phyloP scores from a whole-genome alignment of 2,113 vertebrate species.

The Gobiocypris rarus region DNA sequence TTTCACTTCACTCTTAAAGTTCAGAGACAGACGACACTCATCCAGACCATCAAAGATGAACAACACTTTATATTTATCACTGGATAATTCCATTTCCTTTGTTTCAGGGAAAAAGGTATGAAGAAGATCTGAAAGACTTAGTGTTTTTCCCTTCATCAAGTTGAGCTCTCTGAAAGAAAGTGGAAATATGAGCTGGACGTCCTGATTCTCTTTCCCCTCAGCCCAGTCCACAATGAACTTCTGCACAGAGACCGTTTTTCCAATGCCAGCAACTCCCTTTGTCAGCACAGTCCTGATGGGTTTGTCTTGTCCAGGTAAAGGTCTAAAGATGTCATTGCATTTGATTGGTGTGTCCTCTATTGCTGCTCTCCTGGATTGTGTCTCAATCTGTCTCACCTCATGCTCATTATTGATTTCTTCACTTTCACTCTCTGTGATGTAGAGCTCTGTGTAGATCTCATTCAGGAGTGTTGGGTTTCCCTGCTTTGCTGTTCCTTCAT shows the following conservation, averaged over 20 bases:
- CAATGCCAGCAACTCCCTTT: conserved; percentile 13
- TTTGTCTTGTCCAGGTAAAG: neutral
- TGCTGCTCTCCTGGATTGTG: neutral
- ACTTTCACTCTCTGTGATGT: conserved; percentile 34
- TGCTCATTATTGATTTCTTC: conserved; percentile 18
- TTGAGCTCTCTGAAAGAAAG: conserved; percentile 5
- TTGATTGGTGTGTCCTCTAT: neutral
- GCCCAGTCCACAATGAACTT: conserved; percentile 10
- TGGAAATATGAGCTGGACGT: neutral
- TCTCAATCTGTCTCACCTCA: conserved; percentile 21
- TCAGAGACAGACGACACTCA: no score
- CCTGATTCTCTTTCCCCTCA: neutral
- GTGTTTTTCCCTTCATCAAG: neutral
- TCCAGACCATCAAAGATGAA: neutral
- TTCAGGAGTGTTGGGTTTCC: conserved; percentile 33
- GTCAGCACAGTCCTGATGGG: conserved; percentile 7
- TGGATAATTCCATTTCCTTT: neutral
- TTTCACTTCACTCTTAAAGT: no score
- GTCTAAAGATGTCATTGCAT: neutral
- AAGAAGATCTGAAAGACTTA: neutral
- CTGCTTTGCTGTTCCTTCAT: neutral
- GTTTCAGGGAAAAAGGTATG: neutral
- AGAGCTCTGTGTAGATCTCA: conserved; percentile 50
- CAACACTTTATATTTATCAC: neutral
- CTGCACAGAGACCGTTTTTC: conserved; percentile 7